Evolutionary conservation across 37 sponge, comb jelly and placozoan species (phyloP).

Genomic region (Haliclona indistincta): DNA sequence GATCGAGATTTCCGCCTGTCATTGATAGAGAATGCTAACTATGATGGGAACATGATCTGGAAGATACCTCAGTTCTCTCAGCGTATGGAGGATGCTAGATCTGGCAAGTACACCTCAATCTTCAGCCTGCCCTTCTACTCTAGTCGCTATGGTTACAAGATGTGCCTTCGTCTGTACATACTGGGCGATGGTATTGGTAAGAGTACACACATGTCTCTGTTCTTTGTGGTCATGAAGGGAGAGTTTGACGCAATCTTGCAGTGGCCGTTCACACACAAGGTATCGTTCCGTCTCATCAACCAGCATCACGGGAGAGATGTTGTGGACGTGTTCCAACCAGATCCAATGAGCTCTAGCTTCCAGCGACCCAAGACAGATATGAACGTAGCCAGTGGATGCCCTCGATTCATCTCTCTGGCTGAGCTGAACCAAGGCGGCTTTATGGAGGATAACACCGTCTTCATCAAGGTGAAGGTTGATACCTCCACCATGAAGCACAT

Average conservation of each 20-base stretch:
- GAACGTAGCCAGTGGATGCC: slow-evolving; percentile 80
- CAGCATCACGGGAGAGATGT: slow-evolving; percentile 54
- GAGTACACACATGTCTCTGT: slow-evolving; percentile 70
- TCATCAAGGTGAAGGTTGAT: slow-evolving; percentile 62
- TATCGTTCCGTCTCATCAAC: slow-evolving; percentile 76
- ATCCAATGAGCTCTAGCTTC: slow-evolving; percentile 75
- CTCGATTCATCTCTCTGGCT: slow-evolving; percentile 50
- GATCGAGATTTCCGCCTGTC: slow-evolving; percentile 74
- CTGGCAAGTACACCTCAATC: slow-evolving; percentile 69
- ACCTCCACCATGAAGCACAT: slow-evolving; percentile 24
- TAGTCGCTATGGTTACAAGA: slow-evolving; percentile 81
- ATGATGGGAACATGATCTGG: slow-evolving; percentile 76
- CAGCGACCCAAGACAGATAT: slow-evolving; percentile 73
- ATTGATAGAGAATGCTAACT: slow-evolving; percentile 63
- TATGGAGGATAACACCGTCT: slow-evolving; percentile 67
- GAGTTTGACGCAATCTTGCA: slow-evolving; percentile 83
- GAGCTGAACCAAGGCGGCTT: slow-evolving; percentile 54
- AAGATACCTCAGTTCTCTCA: slow-evolving; percentile 72
- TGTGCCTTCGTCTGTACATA: slow-evolving; percentile 82
- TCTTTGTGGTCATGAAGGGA: slow-evolving; percentile 78
- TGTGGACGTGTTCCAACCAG: slow-evolving; percentile 78
- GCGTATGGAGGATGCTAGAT: slow-evolving; percentile 62
- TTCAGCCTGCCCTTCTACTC: slow-evolving; percentile 79
- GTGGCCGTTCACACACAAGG: slow-evolving; percentile 80
- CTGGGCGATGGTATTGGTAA: slow-evolving; percentile 82